Evolutionary conservation across 2,797 vertebrate genomes (phyloP), one percentile per base, ranked within the genome.

Genomic region (Melanotaenia pygmaea): DNA sequence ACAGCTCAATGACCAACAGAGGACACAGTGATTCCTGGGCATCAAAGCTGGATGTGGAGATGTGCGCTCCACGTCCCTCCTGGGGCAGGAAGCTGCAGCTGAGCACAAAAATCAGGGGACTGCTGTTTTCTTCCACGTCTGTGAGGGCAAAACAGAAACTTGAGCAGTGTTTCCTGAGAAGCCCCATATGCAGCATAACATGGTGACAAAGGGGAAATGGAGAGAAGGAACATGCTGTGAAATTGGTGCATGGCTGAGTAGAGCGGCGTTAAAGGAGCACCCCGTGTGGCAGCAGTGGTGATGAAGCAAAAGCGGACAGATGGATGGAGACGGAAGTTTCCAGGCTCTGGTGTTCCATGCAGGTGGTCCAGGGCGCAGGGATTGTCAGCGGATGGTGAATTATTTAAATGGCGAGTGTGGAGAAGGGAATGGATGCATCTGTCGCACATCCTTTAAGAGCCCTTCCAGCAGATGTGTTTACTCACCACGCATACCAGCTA

Each of bases 401-500:
- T 96, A 96, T 96, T 97, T 95, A 97, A 94, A 94, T 74, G 83
- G 64, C 90, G 88, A 94, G 93, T 83, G 75, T 89, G 87, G 93
- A 94, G 93, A 93, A 94, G 94, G 92, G 94, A 94, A 95, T 84
- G 81, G 64, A 89, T 94, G 94, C 97, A 98, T 97, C 98, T 98
- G 97, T 96, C 95, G 91, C 94, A 92, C 94, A 93, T 94, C 93
- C 84, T 92, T 85, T 93, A 88, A 94, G 89, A 93, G 83, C 84
- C 88, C 80, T 87, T 91, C 89, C 92, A 95, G 94, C 96, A 98
- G 96, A 99, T 98, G 96, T 97, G 95, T 96, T 96, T 96, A 94
- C 94, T 94, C 56, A 80, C 92, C 88, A 85, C 87, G 76, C 87
- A 88, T 82, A 95, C 93, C 95, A 95, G 95, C 94, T 95, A 97